These are phyloP conservation scores for Erethizon dorsatum DNA, from an alignment of 2,797 vertebrate species.

Conservation along the genomic window DNA sequence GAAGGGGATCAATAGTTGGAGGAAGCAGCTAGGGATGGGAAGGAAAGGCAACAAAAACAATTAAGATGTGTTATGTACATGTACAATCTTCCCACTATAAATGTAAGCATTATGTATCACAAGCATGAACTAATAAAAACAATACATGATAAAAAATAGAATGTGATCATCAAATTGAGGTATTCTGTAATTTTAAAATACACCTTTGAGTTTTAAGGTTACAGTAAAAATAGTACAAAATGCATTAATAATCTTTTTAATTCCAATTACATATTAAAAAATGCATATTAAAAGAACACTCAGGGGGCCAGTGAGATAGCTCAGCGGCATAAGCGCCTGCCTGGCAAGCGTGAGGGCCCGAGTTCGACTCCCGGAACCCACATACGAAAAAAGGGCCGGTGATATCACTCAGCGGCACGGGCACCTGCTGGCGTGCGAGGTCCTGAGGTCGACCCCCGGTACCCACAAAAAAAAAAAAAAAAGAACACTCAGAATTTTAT, in stretches of 20 bases:
- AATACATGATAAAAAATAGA: not conserved
- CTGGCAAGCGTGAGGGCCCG: no score
- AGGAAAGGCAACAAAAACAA: not conserved
- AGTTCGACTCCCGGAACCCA: no score
- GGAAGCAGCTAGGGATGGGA: not conserved
- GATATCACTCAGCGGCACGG: no score
- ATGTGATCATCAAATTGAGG: not conserved
- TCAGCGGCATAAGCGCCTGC: no score
- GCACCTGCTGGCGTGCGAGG: no score
- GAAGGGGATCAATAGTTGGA: not conserved
- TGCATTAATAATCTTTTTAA: not conserved
- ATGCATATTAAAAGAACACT: not conserved
- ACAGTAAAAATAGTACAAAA: not conserved
- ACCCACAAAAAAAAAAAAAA: no score
- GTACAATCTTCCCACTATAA: not conserved
- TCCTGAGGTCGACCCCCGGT: no score
- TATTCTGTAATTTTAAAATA: not conserved
- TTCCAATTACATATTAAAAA: not conserved
- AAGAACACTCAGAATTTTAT: no score
- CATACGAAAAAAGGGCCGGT: no score
- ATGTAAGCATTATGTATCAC: not conserved
- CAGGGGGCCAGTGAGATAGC: no score
- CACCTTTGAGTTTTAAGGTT: not conserved
- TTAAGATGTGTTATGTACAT: not conserved
- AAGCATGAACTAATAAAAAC: not conserved